Conservation (phyloP, 2,797 vertebrate genomes). For the Lithobates sylvaticus region DNA sequence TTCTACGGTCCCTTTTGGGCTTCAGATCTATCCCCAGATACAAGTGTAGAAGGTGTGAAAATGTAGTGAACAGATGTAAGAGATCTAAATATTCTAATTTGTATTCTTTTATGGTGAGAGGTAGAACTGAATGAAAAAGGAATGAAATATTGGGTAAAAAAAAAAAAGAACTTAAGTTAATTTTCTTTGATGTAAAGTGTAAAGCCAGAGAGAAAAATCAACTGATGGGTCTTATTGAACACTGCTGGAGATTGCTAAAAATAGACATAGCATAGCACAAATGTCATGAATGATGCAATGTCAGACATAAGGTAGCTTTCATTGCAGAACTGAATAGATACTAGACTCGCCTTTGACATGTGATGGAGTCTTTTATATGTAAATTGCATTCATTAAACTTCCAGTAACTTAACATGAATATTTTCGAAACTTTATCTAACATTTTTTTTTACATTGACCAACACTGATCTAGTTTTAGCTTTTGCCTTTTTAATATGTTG, state of each 20-base stretch:
- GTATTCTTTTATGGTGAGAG: background rate
- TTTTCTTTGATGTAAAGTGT: background rate
- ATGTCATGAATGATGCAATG: background rate
- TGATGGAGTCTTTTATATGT: constrained; percentile 6
- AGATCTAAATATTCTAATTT: constrained; percentile 6
- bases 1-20: background rate
- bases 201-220: background rate
- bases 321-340: background rate
- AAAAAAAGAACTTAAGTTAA: background rate
- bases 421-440: background rate
- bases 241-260: background rate
- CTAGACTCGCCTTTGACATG: background rate
- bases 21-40: constrained; percentile 9
- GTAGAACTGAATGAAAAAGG: background rate
- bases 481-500: background rate
- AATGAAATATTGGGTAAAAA: background rate
- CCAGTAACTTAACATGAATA: background rate
- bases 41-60: constrained; percentile 19
- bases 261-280: background rate
- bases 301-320: background rate
- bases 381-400: background rate
- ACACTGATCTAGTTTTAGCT: background rate
- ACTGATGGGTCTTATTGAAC: background rate
- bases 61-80: background rate
- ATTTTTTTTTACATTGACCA: background rate